A percentile compares a stretch with the other conserved stretches of the same genome.
These are phyloP conservation scores for Hemiprocne comata DNA, from an alignment of 2,113 vertebrate genomes.

Conservation along the genomic window DNA sequence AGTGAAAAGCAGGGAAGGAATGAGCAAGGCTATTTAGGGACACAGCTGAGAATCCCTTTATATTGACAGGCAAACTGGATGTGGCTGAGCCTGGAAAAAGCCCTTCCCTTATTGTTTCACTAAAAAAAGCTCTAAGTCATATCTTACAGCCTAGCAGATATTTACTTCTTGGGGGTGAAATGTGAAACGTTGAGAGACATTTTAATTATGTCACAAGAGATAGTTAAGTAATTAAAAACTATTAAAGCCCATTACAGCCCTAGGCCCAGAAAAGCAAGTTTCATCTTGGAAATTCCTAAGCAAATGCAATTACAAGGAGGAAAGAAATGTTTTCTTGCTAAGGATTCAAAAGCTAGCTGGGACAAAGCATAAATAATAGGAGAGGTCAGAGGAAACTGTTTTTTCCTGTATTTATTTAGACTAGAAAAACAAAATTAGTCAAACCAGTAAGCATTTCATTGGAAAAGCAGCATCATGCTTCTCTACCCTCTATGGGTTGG, in stretches of 20 bases:
- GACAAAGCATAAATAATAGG: neutral
- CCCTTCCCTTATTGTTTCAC: neutral
- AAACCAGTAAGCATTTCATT: neutral
- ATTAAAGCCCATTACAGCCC: neutral
- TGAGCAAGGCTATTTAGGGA: conserved; percentile 41
- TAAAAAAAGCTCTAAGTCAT: conserved; percentile 8
- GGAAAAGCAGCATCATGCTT: neutral
- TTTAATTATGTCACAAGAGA: conserved; percentile 58
- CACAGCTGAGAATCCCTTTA: conserved; percentile 8
- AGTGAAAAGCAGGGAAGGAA: conserved; percentile 11
- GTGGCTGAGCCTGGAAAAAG: conserved; percentile 12
- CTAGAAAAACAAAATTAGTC: neutral
- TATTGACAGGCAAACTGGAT: conserved; percentile 3
- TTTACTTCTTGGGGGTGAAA: conserved; percentile 17
- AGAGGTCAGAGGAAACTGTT: neutral
- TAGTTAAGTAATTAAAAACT: conserved; percentile 44
- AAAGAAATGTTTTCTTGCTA: neutral
- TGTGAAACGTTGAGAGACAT: conserved; percentile 1
- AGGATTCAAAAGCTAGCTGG: neutral
- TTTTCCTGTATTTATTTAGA: neutral
- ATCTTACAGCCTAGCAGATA: conserved; percentile 9
- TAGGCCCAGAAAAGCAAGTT: neutral
- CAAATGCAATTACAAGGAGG: neutral
- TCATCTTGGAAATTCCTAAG: neutral
- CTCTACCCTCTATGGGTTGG: neutral